A percentile compares a stretch with the other conserved stretches of the same genome.
phyloP scores from a whole-genome alignment of 2,113 vertebrate genomes.

The Stigmatopora argus region DNA sequence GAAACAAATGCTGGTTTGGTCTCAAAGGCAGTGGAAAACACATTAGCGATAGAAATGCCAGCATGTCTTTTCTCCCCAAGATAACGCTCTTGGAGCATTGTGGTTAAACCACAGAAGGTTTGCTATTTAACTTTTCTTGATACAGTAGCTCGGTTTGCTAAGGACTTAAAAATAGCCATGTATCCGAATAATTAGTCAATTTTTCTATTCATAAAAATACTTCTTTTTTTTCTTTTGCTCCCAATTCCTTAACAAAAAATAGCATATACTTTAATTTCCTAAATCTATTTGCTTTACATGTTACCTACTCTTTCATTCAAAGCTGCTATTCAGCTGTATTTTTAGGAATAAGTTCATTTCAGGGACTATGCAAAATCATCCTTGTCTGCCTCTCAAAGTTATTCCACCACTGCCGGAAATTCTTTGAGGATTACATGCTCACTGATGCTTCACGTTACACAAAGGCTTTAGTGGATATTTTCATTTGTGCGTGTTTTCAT shows the following conservation, averaged over 20 bases:
- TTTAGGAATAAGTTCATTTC: slow-evolving; percentile 38
- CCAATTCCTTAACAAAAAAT: slow-evolving; percentile 5
- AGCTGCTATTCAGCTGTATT: slow-evolving; percentile 39
- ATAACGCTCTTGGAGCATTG: slow-evolving; percentile 60
- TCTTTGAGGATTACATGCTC: slow-evolving; percentile 42
- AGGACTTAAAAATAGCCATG: slow-evolving; percentile 14
- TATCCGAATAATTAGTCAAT: not conserved
- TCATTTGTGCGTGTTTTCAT: slow-evolving; percentile 1
- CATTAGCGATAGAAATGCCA: slow-evolving; percentile 58
- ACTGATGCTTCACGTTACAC: slow-evolving; percentile 28
- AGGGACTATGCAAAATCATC: slow-evolving; percentile 35
- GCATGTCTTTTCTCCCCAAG: slow-evolving; percentile 52
- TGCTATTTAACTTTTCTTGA: slow-evolving; percentile 36
- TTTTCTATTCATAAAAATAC: slow-evolving; percentile 20
- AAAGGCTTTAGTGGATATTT: slow-evolving; percentile 16
- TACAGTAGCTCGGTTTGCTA: slow-evolving; percentile 20
- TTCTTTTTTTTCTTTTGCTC: not conserved
- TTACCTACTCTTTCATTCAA: slow-evolving; percentile 26
- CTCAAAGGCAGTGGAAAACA: slow-evolving; percentile 55
- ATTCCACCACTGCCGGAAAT: slow-evolving; percentile 31
- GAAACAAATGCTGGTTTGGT: slow-evolving; percentile 61
- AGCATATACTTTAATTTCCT: not conserved
- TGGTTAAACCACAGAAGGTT: slow-evolving; percentile 45
- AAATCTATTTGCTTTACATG: slow-evolving; percentile 6
- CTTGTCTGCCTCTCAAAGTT: slow-evolving; percentile 36